These are phyloP conservation scores for Himalopsyche tibetana DNA, from an alignment of 2,888 invertebrate species.

Conservation along the genomic window DNA sequence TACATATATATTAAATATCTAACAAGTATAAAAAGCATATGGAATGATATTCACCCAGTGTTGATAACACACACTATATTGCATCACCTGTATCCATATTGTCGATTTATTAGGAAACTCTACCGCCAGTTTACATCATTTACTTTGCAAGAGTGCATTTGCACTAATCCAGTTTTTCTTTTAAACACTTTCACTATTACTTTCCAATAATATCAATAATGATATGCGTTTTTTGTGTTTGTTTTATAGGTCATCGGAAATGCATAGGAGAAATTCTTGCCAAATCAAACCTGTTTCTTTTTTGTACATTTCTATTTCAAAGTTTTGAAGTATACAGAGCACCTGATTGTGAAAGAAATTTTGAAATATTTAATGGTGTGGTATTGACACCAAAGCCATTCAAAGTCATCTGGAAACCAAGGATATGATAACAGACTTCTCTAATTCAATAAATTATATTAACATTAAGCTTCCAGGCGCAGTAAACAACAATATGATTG, in stretches of 20 bases:
- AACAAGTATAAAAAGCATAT: too few relatives aligned
- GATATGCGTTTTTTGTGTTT: slow-evolving; percentile 39
- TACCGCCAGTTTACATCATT: background rate
- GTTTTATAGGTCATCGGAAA: slow-evolving; percentile 78
- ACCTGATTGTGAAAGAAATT: slow-evolving; percentile 66
- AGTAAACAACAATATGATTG: too few relatives aligned
- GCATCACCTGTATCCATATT: too few relatives aligned
- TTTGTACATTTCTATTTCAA: slow-evolving; percentile 78
- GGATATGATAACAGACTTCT: slow-evolving; percentile 38
- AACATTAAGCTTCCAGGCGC: too few relatives aligned
- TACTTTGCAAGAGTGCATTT: background rate
- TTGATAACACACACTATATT: too few relatives aligned
- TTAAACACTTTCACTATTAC: background rate
- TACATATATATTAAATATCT: too few relatives aligned
- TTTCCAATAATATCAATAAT: too few relatives aligned
- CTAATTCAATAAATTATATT: too few relatives aligned
- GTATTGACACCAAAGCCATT: slow-evolving; percentile 69
- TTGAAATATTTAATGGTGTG: slow-evolving; percentile 69
- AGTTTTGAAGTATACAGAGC: slow-evolving; percentile 69
- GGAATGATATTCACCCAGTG: too few relatives aligned
- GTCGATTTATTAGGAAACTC: too few relatives aligned
- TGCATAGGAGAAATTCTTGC: slow-evolving; percentile 82
- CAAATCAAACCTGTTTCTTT: slow-evolving; percentile 78
- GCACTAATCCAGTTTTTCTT: too few relatives aligned
- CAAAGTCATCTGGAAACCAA: slow-evolving; percentile 64